Conservation (phyloP, 2,888 invertebrate species). For the Drosophila emarginata region DNA sequence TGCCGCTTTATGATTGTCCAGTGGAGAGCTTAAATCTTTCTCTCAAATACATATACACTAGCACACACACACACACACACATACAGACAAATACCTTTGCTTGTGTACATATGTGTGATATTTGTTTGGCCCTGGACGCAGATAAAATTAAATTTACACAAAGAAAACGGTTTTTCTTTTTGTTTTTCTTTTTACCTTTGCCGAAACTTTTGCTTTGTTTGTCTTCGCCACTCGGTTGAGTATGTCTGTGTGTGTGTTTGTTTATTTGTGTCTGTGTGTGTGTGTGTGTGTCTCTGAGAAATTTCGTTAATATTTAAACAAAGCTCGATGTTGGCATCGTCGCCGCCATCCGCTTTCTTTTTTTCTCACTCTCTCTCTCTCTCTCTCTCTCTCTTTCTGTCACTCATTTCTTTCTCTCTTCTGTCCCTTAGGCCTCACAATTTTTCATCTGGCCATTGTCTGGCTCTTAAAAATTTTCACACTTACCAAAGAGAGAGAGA, state of each 20-base stretch:
- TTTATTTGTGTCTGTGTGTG: conserved; percentile 7
- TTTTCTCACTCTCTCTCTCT: background rate
- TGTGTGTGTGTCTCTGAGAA: conserved; percentile 34
- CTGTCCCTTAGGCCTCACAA: conserved; percentile 64
- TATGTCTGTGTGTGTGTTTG: conserved; percentile 8
- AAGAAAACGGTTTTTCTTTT: conserved; percentile 42
- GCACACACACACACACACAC: conserved; percentile 11
- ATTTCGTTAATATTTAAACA: conserved; percentile 67
- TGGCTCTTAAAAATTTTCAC: conserved; percentile 52
- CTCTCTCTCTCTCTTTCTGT: no score
- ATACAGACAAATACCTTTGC: conserved; percentile 9
- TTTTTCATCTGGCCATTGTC: conserved; percentile 64
- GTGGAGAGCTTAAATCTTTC: conserved; percentile 34
- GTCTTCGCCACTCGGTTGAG: conserved; percentile 22
- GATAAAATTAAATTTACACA: conserved; percentile 70
- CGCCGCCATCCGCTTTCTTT: conserved; percentile 37
- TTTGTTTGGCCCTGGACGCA: conserved; percentile 65
- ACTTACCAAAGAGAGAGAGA: conserved; percentile 2
- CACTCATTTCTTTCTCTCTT: background rate
- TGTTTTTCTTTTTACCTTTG: conserved; percentile 38
- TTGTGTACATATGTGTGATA: conserved; percentile 38
- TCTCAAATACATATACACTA: conserved; percentile 2
- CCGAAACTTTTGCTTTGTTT: conserved; percentile 48
- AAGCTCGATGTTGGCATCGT: conserved; percentile 48
- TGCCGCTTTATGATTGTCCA: conserved; percentile 66